Conservation (phyloP, 1,140 invertebrate genomes). For the Drosophila subpulchrella region DNA sequence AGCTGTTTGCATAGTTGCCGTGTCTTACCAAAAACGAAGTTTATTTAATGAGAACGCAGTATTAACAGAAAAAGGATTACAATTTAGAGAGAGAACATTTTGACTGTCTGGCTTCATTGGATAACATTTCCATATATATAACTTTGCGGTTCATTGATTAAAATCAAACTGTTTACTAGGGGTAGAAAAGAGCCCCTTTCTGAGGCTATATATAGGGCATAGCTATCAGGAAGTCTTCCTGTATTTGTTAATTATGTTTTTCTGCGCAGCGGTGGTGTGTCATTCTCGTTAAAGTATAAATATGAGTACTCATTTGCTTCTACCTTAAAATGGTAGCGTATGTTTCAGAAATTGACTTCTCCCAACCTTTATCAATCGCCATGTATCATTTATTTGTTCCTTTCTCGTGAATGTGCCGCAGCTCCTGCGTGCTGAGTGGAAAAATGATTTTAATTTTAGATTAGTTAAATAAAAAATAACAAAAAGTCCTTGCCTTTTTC, state of each 20-base stretch:
- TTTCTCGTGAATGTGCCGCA: constrained; percentile 36
- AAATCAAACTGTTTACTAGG: constrained; percentile 74
- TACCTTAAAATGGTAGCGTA: constrained; percentile 10
- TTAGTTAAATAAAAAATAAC: constrained; percentile 54
- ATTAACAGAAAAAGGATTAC: constrained; percentile 58
- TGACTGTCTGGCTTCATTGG: constrained; percentile 51
- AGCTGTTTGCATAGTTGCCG: constrained; percentile 63
- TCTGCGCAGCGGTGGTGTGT: constrained; percentile 60
- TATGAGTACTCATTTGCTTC: constrained; percentile 12
- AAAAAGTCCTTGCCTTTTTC: constrained; percentile 22
- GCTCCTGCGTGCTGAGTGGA: constrained; percentile 34
- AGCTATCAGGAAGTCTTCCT: constrained; percentile 38
- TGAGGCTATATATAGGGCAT: constrained; percentile 1
- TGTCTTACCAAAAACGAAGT: constrained; percentile 59
- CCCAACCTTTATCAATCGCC: constrained; percentile 56
- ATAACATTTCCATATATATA: constrained; percentile 66
- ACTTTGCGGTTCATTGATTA: constrained; percentile 80
- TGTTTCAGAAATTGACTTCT: not conserved
- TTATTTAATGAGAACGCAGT: constrained; percentile 53
- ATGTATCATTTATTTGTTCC: constrained; percentile 53
- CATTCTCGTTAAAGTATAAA: constrained; percentile 68
- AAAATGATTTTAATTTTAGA: constrained; percentile 81
- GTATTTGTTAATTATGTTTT: constrained; percentile 73
- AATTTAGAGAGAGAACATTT: constrained; percentile 49
- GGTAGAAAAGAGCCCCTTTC: constrained; percentile 10